Conservation (phyloP, 2,797 vertebrate species). For the Channallabes apus region DNA sequence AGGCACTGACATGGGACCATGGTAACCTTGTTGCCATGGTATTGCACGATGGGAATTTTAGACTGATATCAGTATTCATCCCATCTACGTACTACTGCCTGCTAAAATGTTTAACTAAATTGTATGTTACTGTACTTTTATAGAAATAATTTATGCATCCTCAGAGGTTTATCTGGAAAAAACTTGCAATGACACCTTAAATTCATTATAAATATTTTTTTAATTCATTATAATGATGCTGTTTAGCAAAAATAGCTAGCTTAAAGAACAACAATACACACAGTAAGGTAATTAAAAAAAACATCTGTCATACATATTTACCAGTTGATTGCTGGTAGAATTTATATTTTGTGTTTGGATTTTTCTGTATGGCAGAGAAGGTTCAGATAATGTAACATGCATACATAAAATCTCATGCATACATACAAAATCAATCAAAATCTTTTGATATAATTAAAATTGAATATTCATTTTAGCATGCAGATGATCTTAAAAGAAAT, state of each 20-base stretch:
- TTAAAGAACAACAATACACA: neutral
- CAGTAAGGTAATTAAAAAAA: neutral
- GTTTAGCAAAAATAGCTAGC: neutral
- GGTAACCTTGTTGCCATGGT: constrained; percentile 48
- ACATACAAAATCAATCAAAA: neutral
- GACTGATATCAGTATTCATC: constrained; percentile 13
- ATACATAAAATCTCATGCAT: neutral
- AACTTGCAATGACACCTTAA: neutral
- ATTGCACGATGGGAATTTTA: constrained; percentile 18
- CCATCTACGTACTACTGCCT: neutral
- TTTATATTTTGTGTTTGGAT: neutral
- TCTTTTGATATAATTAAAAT: neutral
- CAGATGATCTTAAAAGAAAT: neutral
- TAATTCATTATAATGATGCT: neutral
- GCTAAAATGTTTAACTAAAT: constrained; percentile 5
- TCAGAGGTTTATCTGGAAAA: neutral
- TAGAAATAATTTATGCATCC: neutral
- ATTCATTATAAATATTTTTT: neutral
- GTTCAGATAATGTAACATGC: neutral
- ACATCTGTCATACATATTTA: neutral
- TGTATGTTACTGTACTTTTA: neutral
- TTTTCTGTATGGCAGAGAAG: neutral
- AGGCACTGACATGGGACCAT: constrained; percentile 19
- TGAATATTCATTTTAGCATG: neutral
- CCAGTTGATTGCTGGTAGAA: neutral